A percentile compares a stretch with the other conserved stretches of the same genome.
Evolutionary conservation across 2,113 vertebrate genomes (phyloP).

Genomic region (Puma concolor): DNA sequence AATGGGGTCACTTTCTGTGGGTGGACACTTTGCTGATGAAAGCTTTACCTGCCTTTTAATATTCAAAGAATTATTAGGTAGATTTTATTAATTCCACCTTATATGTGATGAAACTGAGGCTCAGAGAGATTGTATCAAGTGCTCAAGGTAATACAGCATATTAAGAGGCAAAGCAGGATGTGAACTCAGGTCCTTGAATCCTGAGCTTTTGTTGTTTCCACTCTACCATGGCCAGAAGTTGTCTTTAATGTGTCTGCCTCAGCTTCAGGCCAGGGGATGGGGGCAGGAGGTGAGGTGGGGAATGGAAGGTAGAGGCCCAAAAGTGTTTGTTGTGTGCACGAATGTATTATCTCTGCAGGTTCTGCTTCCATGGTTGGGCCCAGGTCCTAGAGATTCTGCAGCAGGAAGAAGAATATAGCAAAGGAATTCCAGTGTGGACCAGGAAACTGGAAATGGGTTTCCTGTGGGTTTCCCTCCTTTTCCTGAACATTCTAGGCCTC

Average conservation of each 20-base stretch:
- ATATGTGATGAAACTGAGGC: not conserved
- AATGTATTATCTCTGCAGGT: not conserved
- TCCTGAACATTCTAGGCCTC: not conserved
- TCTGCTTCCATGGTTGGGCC: not conserved
- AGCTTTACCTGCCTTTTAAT: not conserved
- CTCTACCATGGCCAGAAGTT: not conserved
- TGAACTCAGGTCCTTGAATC: not conserved
- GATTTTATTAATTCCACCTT: not conserved
- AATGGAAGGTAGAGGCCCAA: not conserved
- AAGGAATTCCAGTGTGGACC: not conserved
- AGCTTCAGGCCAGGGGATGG: not conserved
- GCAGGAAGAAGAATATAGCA: not conserved
- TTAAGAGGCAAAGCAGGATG: constrained; percentile 3
- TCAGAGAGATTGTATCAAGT: constrained; percentile 1
- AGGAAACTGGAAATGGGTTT: not conserved
- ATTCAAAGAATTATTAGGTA: not conserved
- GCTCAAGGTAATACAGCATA: not conserved
- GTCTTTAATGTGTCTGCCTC: not conserved
- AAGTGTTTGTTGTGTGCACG: not conserved
- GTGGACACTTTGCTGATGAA: not conserved
- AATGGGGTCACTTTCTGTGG: not conserved
- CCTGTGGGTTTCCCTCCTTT: not conserved
- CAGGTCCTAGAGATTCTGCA: not conserved
- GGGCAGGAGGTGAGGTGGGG: not conserved
- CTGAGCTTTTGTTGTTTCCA: not conserved